phyloP scores from a whole-genome alignment of 2,888 invertebrate genomes.

The Eupithecia insigniata region DNA sequence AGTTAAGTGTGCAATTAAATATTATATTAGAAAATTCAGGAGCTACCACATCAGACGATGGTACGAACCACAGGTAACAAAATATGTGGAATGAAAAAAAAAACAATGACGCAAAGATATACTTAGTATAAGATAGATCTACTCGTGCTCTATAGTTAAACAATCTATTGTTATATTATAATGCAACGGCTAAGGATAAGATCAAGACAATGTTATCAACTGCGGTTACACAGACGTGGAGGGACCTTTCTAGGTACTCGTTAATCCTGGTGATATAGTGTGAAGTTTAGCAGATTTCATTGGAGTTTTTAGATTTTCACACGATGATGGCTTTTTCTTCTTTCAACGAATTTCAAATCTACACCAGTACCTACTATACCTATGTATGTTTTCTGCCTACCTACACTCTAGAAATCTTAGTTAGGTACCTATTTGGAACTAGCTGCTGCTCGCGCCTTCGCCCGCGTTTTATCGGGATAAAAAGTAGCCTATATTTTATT shows the following conservation, averaged over 20 bases:
- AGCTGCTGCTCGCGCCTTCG: no score
- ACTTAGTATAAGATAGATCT: background rate
- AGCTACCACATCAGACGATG: background rate
- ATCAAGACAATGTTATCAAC: constrained; percentile 33
- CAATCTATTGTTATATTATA: constrained; percentile 21
- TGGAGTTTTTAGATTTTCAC: constrained; percentile 17
- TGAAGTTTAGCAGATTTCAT: constrained; percentile 18
- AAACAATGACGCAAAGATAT: constrained; percentile 17
- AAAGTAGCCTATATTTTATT: no score
- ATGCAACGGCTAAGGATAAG: constrained; percentile 25
- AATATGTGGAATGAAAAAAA: background rate
- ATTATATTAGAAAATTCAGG: no score
- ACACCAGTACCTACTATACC: no score
- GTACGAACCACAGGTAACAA: constrained; percentile 11
- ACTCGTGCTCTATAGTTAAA: constrained; percentile 2
- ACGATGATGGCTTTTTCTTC: constrained; percentile 9
- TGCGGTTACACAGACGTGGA: constrained; percentile 20
- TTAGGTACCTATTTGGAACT: no score
- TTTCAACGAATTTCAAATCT: background rate
- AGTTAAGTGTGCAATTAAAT: no score
- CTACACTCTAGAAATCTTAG: no score
- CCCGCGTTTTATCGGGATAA: no score
- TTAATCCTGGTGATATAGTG: constrained; percentile 27
- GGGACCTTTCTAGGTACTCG: constrained; percentile 23
- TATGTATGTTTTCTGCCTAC: no score